These are phyloP conservation scores for Orthonychiurus folsomi DNA, from an alignment of 2,888 invertebrate species.

Conservation along the genomic window DNA sequence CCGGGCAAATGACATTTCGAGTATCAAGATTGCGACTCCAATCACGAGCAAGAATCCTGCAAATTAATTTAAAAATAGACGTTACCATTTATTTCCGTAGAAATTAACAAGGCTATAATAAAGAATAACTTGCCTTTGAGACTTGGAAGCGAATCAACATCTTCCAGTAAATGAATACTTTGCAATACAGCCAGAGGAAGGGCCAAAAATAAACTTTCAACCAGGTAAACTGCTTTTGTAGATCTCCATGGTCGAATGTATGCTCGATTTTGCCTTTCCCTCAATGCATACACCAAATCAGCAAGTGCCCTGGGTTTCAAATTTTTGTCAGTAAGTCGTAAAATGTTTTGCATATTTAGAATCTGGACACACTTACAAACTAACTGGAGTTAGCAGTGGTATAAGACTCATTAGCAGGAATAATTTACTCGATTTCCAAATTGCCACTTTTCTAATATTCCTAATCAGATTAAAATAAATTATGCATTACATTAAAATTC, in stretches of 20 bases:
- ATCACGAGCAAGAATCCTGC: constrained; percentile 9
- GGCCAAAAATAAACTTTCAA: constrained; percentile 28
- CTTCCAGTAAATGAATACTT: constrained; percentile 21
- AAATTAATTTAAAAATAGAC: background rate
- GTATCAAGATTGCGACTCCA: constrained; percentile 22
- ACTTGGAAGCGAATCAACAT: constrained; percentile 21
- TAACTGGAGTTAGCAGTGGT: constrained; percentile 22
- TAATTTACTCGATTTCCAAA: constrained; percentile 28
- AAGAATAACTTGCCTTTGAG: constrained; percentile 17
- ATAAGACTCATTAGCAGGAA: constrained; percentile 24
- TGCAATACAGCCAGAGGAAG: constrained; percentile 32
- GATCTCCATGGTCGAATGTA: constrained; percentile 32
- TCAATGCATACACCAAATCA: constrained; percentile 27
- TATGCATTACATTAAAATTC: background rate
- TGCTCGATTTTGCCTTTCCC: constrained; percentile 21
- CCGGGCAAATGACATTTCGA: constrained; percentile 30
- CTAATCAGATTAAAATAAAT: background rate
- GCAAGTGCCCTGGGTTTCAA: constrained; percentile 22
- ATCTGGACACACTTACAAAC: constrained; percentile 23
- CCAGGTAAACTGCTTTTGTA: constrained; percentile 25
- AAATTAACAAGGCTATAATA: background rate
- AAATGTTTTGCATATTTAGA: background rate
- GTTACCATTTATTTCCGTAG: no score
- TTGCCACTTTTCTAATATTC: constrained; percentile 2
- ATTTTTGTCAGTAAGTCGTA: background rate